phyloP scores from a whole-genome alignment of 2,113 vertebrate species.

The Ceyx margarethae region DNA sequence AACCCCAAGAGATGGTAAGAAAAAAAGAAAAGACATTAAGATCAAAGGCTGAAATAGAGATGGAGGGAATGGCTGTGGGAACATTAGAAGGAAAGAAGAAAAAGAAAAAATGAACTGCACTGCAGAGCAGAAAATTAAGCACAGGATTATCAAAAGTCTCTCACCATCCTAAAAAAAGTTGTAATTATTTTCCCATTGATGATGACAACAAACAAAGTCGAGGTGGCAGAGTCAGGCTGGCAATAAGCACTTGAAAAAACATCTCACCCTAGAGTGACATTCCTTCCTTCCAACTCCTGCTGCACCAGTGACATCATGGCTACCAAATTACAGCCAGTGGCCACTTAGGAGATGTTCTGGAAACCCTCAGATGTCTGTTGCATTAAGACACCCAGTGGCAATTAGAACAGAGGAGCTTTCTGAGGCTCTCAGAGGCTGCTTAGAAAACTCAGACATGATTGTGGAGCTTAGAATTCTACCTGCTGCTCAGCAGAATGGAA shows the following conservation, averaged over 20 bases:
- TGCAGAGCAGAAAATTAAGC: neutral
- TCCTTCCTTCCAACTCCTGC: neutral
- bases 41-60: neutral
- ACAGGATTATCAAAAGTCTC: neutral
- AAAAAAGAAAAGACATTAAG: neutral
- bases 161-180: neutral
- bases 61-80: neutral
- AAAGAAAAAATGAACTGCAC: neutral
- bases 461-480: neutral
- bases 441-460: neutral
- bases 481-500: slow-evolving; percentile 16
- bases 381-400: neutral
- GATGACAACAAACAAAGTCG: neutral
- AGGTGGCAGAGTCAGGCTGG: neutral
- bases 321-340: neutral
- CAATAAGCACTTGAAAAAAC: neutral
- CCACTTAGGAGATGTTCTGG: neutral
- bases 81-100: neutral
- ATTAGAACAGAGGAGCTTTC: neutral
- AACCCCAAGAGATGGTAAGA: neutral
- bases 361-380: neutral
- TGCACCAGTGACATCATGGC: neutral
- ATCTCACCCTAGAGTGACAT: neutral
- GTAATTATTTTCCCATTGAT: neutral
- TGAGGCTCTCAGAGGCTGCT: neutral